Percentiles rank a stretch among this genome's conserved stretches.
These are phyloP conservation scores for Ctenopoma kingsleyae DNA, from an alignment of 2,797 vertebrate genomes.

Conservation along the genomic window DNA sequence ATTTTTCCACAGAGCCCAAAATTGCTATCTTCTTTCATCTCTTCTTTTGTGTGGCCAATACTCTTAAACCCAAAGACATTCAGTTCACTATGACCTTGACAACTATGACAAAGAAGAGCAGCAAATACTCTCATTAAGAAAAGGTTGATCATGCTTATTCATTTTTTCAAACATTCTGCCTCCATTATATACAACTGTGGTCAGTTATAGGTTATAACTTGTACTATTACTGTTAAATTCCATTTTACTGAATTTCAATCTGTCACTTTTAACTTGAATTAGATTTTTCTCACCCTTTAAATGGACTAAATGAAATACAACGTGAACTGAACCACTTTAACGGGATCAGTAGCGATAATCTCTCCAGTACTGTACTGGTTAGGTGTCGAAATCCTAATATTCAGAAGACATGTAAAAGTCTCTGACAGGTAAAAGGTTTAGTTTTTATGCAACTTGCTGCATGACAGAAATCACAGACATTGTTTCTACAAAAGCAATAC, in stretches of 20 bases:
- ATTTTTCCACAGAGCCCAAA: no score
- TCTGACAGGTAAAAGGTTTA: not conserved
- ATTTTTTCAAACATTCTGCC: no score
- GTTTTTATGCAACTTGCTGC: not conserved
- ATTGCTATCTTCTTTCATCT: no score
- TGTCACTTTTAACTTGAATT: not conserved
- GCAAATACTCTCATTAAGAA: no score
- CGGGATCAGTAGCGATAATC: not conserved
- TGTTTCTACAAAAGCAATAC: not conserved
- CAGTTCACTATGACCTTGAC: no score
- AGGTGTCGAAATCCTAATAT: not conserved
- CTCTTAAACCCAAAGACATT: no score
- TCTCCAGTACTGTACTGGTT: not conserved
- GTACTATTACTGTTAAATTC: not conserved
- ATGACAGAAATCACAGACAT: not conserved
- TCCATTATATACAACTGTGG: no score
- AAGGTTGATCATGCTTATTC: no score
- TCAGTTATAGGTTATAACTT: no score
- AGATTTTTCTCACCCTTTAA: not conserved
- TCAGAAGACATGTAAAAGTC: not conserved
- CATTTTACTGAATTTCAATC: no score
- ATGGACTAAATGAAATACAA: not conserved
- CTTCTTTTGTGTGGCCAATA: no score
- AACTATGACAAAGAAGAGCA: no score
- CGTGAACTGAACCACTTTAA: not conserved